Base-by-base conservation (phyloP, 2,113 vertebrate species). In the Phylloscopus trochilus region DNA sequence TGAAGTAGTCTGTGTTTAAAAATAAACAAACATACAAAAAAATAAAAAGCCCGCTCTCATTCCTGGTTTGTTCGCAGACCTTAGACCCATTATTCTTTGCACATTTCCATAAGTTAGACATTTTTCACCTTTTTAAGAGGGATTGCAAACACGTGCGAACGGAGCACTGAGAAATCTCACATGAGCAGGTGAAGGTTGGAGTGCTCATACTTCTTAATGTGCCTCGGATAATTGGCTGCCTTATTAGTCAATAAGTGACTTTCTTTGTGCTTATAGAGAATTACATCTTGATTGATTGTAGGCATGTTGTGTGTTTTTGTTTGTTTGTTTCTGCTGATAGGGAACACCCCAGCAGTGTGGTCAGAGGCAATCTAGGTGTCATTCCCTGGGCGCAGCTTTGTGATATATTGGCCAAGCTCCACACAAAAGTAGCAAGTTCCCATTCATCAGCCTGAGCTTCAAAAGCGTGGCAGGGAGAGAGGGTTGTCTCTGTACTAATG, bases 361-460 rank as follows among this genome's bases (percentile, higher is more conserved):
- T 81, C 47, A 2, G 69, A 84, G 67, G 59, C 78, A 79, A 49
- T 94, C 28, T 59, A 74, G 67, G 69, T 91, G 92, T 75, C 30
- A 1, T 92, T 79, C 46, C 67, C 43, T 82, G 68, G 41, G 19
- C 41, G 15, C 46, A 37, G 79, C 58, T 94, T 59, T 74, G 55
- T 93, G 87, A 92, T 87, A 15, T 60, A 97, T 81, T 78, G 85
- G 64, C 88, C 22, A 3, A 82, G 80, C 51, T 64, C 77, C 77
- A 53, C 10, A 28, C 68, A 26, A 20, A 83, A 94, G 46, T 23
- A 66, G 49, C 67, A 41, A 46, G 43, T 44, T 89, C 68, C 79
- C 72, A 85, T 95, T 92, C 95, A 86, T 95, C 91, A 95, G 92
- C 3, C 74, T 43, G 77, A 84, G 76, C 90, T 89, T 93, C 90